These are phyloP conservation scores for Periophthalmodon schlosseri DNA, from an alignment of 2,113 vertebrate species.

Conservation along the genomic window DNA sequence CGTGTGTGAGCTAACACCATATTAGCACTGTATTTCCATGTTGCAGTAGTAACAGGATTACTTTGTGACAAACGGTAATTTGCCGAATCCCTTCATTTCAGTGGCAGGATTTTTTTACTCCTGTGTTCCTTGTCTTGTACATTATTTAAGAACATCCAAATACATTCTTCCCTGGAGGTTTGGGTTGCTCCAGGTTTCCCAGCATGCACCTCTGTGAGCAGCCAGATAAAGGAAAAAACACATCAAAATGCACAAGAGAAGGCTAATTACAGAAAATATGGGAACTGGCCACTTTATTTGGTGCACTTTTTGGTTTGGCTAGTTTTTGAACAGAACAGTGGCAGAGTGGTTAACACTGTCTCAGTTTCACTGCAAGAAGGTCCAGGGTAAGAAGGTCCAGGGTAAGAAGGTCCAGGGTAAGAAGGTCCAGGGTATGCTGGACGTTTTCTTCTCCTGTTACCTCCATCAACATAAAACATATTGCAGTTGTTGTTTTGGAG, in stretches of 20 bases:
- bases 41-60: constrained; percentile 82
- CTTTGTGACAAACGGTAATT: constrained; percentile 78
- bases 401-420: too few species aligned
- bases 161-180: constrained; percentile 66
- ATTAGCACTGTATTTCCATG: constrained; percentile 75
- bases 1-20: constrained; percentile 62
- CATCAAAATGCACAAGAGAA: constrained; percentile 24
- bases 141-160: constrained; percentile 29
- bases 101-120: constrained; percentile 71
- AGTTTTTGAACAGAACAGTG: not conserved
- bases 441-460: too few species aligned
- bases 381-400: too few species aligned
- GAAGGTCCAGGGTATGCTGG: too few species aligned
- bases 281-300: constrained; percentile 36
- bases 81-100: constrained; percentile 79
- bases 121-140: constrained; percentile 41
- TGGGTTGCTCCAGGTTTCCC: constrained; percentile 71
- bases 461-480: too few species aligned
- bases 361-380: too few species aligned
- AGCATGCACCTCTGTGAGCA: constrained; percentile 67
- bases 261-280: not conserved
- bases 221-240: constrained; percentile 70
- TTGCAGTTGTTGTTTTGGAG: too few species aligned
- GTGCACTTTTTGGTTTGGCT: constrained; percentile 16
- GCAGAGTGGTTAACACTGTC: too few species aligned